These are phyloP conservation scores for Clivina fossor DNA, from an alignment of 2,888 invertebrate species.

Conservation along the genomic window DNA sequence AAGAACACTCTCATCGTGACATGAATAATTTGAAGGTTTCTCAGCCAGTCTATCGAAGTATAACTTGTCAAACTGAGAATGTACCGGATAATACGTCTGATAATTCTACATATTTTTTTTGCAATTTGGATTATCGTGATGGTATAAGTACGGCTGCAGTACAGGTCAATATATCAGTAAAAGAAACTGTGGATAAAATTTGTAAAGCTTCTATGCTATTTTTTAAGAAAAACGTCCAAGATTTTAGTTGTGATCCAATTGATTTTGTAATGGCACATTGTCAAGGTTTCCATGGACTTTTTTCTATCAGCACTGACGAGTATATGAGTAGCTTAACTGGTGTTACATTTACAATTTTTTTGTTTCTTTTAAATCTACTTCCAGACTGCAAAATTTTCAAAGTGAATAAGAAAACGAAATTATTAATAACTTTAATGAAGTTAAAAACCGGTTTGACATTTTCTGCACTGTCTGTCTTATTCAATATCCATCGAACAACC, in stretches of 20 bases:
- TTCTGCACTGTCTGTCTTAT: slow-evolving; percentile 32
- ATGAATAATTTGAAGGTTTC: slow-evolving; percentile 10
- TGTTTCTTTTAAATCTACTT: slow-evolving; percentile 33
- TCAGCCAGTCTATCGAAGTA: slow-evolving; percentile 9
- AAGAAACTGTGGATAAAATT: slow-evolving; percentile 14
- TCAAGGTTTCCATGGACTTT: slow-evolving; percentile 31
- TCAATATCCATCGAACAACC: slow-evolving; percentile 34
- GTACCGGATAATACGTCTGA: slow-evolving; percentile 6
- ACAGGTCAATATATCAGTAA: slow-evolving; percentile 22
- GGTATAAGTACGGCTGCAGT: slow-evolving; percentile 23
- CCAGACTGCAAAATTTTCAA: slow-evolving; percentile 29
- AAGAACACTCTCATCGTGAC: slow-evolving; percentile 7
- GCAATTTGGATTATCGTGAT: slow-evolving; percentile 16
- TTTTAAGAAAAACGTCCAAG: slow-evolving; percentile 25
- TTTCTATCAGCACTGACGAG: slow-evolving; percentile 21
- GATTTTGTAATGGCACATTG: slow-evolving; percentile 14
- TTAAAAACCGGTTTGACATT: slow-evolving; percentile 36
- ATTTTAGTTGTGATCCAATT: slow-evolving; percentile 33
- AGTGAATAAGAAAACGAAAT: slow-evolving; percentile 34
- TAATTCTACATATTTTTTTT: slow-evolving; percentile 23
- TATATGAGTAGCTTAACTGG: slow-evolving; percentile 36
- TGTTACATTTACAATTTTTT: slow-evolving; percentile 33
- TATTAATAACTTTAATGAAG: slow-evolving; percentile 39
- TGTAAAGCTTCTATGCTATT: slow-evolving; percentile 16
- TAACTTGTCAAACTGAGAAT: slow-evolving; percentile 9